Evolutionary conservation across 1,140 invertebrate genomes (phyloP), one percentile per base, ranked within the genome.

Genomic region (Cotesia vestalis): DNA sequence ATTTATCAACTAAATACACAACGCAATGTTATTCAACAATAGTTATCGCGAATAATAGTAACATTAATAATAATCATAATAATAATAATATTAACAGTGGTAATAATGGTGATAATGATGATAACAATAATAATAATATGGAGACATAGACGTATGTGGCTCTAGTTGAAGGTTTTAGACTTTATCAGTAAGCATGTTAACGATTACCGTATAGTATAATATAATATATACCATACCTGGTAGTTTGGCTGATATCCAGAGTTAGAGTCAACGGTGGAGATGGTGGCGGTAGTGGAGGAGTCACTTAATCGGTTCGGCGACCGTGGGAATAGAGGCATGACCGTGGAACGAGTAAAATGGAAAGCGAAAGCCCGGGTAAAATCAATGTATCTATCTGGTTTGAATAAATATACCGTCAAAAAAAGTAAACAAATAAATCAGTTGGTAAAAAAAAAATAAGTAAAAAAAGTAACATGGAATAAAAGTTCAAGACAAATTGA

Each of bases 241-340:
- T 40, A 14, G 60, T 63, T 40, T 27, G 36, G 61, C 11, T 34
- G 17, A 67, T 67, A 27, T 53, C 27, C 34, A 53, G 6, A 12
- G 66, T 66, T 6, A 20, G 60, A 9, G 40, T 20, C 34, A 53
- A 2, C n/a, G 66, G 51, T 6, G 40, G 60, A 9, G 40, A 46
- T 46, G 40, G 40, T 46, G 40, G 40, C 11, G 40, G 40, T 46
- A 46, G 40, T 46, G n/a, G 34, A 63, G 61, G 61, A n/a, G 61
- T 63, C 35, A 40, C 17, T 63, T 35, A 57, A 67, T 14, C 51
- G 66, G 51, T 67, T 36, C 66, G 27, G 52, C 53, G 67, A 69
- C 67, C 67, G 53, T 69, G 67, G 67, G 67, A 69, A 69, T 69
- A 46, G 9, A 59, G 34, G 35, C 53, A 51, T 60, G 53, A 17